Evolutionary conservation across 2,888 invertebrate genomes (phyloP).

Genomic region (Athalia circularis): DNA sequence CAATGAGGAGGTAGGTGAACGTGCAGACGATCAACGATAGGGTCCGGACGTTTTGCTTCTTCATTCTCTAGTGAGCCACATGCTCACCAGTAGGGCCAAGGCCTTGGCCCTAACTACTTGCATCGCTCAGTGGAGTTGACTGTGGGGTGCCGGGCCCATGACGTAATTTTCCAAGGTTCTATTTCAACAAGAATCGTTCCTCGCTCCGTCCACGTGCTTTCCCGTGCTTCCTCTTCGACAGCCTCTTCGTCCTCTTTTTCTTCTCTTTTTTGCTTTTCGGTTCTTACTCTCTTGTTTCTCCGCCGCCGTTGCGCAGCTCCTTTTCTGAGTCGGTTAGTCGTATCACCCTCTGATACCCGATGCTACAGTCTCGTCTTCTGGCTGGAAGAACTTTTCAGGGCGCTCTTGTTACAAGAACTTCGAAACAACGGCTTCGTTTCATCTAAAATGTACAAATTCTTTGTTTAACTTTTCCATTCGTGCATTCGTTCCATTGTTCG

Average conservation of each 20-base stretch:
- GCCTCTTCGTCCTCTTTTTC: conserved; percentile 42
- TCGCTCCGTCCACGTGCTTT: conserved; percentile 27
- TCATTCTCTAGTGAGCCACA: conserved; percentile 91
- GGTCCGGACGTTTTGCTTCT: conserved; percentile 99
- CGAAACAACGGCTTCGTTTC: conserved; percentile 66
- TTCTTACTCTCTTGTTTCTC: conserved; percentile 49
- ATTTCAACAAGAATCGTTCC: conserved; percentile 24
- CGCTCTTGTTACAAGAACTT: conserved; percentile 61
- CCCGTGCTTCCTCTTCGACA: conserved; percentile 42
- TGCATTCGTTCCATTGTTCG: not conserved
- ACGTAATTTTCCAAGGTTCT: conserved; percentile 42
- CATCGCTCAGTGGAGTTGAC: conserved; percentile 72
- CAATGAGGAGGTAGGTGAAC: conserved; percentile 99
- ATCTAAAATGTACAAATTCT: conserved; percentile 58
- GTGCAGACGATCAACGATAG: conserved; percentile 99
- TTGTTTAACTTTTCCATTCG: not conserved
- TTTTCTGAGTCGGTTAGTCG: conserved; percentile 49
- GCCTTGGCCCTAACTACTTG: conserved; percentile 74
- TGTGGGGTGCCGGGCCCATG: conserved; percentile 68
- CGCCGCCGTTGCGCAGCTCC: conserved; percentile 50
- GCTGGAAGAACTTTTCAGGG: conserved; percentile 58
- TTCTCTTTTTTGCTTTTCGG: conserved; percentile 41
- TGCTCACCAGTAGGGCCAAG: conserved; percentile 76
- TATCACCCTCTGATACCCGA: conserved; percentile 21
- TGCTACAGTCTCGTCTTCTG: conserved; percentile 67